phyloP scores from a whole-genome alignment of 2,888 invertebrate species.

The Plemyria rubiginata region DNA sequence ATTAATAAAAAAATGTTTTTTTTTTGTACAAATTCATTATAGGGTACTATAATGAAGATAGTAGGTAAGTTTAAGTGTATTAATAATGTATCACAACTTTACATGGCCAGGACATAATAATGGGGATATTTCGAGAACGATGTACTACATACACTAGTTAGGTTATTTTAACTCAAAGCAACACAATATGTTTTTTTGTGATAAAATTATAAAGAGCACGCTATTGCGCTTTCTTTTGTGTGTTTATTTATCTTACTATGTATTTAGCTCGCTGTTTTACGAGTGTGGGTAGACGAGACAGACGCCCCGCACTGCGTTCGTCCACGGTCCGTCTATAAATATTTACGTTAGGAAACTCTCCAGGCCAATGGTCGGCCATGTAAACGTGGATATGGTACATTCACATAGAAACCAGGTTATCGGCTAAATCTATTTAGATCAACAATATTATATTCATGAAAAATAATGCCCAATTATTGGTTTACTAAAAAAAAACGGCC shows the following conservation, averaged over 20 bases:
- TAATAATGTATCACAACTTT: too few species aligned
- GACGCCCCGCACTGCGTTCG: constrained; percentile 37
- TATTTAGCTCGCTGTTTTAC: constrained; percentile 33
- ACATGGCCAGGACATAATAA: too few species aligned
- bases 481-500: too few species aligned
- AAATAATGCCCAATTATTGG: not conserved
- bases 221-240: constrained; percentile 25
- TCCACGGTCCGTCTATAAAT: constrained; percentile 73
- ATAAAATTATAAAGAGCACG: constrained; percentile 8
- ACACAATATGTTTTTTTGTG: not conserved
- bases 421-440: not conserved
- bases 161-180: not conserved
- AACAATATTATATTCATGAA: not conserved
- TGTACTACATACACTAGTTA: not conserved
- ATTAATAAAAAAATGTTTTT: too few species aligned
- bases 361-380: constrained; percentile 79
- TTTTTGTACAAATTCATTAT: too few species aligned
- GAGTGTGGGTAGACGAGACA: constrained; percentile 33
- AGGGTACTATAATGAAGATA: too few species aligned
- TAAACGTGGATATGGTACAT: constrained; percentile 62
- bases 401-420: constrained; percentile 17
- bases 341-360: constrained; percentile 82
- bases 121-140: too few species aligned
- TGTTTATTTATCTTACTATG: constrained; percentile 27
- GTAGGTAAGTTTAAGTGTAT: too few species aligned